These are phyloP conservation scores for Toxotes chatareus DNA, from an alignment of 2,113 vertebrate genomes.

Conservation along the genomic window DNA sequence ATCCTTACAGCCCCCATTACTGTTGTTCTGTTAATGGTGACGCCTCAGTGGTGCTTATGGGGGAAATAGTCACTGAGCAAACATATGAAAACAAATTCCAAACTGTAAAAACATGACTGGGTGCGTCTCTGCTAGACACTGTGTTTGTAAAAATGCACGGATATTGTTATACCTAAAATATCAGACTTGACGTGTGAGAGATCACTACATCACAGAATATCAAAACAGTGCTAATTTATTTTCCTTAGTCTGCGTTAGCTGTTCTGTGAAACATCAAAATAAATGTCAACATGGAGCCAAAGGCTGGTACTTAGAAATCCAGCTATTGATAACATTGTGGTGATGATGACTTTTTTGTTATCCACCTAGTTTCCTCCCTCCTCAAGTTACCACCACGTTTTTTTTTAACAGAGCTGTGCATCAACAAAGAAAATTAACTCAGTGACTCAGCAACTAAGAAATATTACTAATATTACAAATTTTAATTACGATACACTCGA, in stretches of 20 bases:
- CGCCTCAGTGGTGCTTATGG: background rate
- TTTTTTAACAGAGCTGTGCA: background rate
- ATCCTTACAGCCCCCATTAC: slow-evolving; percentile 56
- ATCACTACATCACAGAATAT: background rate
- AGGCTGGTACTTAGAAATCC: background rate
- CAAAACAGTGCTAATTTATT: background rate
- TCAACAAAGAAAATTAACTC: background rate
- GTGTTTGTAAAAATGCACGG: background rate
- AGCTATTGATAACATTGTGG: background rate
- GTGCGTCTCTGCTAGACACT: background rate
- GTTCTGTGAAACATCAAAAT: slow-evolving; percentile 10
- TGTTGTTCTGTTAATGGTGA: slow-evolving; percentile 44
- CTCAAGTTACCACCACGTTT: background rate
- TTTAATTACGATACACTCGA: background rate
- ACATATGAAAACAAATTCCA: background rate
- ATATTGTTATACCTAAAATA: background rate
- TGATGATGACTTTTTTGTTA: background rate
- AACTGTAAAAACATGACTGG: background rate
- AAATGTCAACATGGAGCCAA: slow-evolving; percentile 2
- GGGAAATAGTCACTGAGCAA: background rate
- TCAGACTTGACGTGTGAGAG: background rate
- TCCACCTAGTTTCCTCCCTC: background rate
- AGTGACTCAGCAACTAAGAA: background rate
- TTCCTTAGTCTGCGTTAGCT: slow-evolving; percentile 4
- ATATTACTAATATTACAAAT: background rate